Evolutionary conservation across 2,797 vertebrate genomes (phyloP).

Genomic region (Acipenser oxyrinchus): DNA sequence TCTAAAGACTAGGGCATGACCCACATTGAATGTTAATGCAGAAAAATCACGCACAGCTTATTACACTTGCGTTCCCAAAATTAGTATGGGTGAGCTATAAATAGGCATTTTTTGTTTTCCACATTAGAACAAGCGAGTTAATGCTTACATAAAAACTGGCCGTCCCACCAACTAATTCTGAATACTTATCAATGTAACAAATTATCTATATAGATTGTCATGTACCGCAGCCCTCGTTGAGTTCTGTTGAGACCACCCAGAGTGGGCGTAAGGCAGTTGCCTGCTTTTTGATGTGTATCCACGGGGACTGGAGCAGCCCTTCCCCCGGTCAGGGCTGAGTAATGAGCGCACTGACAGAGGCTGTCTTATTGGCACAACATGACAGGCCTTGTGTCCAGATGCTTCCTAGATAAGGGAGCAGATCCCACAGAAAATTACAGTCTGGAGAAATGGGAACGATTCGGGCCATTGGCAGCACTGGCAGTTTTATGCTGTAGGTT

Average conservation of each 20-base stretch:
- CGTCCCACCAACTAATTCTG: neutral
- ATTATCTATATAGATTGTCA: neutral
- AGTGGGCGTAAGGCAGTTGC: slow-evolving; percentile 29
- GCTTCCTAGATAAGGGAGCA: slow-evolving; percentile 51
- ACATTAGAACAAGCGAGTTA: too few relatives aligned
- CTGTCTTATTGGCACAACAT: slow-evolving; percentile 20
- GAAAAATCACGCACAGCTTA: too few relatives aligned
- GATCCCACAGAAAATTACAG: slow-evolving; percentile 23
- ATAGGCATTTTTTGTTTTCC: too few relatives aligned
- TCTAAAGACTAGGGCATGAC: too few relatives aligned
- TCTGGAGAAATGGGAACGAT: slow-evolving; percentile 7
- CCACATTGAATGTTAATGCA: too few relatives aligned
- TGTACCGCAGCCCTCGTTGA: slow-evolving; percentile 27
- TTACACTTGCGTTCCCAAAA: too few relatives aligned
- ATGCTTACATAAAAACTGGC: neutral
- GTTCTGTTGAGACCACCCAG: slow-evolving; percentile 54
- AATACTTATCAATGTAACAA: neutral
- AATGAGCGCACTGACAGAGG: slow-evolving; percentile 12
- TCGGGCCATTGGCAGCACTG: neutral
- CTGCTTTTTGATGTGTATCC: slow-evolving; percentile 43
- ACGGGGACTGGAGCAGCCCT: slow-evolving; percentile 5
- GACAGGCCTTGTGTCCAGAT: slow-evolving; percentile 45
- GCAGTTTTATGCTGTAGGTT: neutral
- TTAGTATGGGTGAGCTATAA: too few relatives aligned
- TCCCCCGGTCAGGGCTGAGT: neutral